Evolutionary conservation across 2,113 vertebrate genomes (phyloP).

Genomic region (Hystrix cristata): DNA sequence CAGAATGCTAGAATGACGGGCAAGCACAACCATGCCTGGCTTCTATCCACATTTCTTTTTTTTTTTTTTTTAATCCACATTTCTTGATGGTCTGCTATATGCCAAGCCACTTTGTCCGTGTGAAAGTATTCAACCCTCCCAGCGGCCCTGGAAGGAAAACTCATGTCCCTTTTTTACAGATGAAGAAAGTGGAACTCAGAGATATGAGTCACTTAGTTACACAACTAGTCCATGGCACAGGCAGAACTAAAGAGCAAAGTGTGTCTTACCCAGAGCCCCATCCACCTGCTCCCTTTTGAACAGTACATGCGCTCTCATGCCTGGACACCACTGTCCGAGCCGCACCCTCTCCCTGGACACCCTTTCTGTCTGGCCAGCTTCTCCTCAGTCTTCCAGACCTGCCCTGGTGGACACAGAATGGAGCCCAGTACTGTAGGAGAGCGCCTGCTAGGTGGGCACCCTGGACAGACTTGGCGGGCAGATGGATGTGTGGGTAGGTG

Average conservation of each 20-base stretch:
- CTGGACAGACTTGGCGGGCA: not conserved
- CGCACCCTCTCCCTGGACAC: not conserved
- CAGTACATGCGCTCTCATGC: not conserved
- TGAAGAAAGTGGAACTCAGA: not conserved
- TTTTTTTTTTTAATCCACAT: too few relatives aligned
- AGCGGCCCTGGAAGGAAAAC: not conserved
- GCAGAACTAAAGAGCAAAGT: not conserved
- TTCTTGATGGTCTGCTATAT: not conserved
- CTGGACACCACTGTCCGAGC: not conserved
- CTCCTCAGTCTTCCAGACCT: not conserved
- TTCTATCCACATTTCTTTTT: not conserved
- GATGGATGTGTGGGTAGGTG: not conserved
- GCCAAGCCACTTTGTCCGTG: not conserved
- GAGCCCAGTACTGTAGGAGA: not conserved
- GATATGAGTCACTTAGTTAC: not conserved
- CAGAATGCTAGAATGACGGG: not conserved
- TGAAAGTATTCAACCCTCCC: not conserved
- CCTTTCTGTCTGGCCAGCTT: not conserved
- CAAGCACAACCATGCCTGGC: not conserved
- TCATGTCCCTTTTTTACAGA: not conserved
- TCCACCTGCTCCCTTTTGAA: not conserved
- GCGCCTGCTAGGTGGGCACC: fast-evolving
- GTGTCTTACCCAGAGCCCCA: not conserved
- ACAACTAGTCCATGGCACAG: too few relatives aligned
- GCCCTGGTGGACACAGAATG: not conserved